Conservation (phyloP, 2,888 invertebrate species). For the Leptopterna dolabrata region DNA sequence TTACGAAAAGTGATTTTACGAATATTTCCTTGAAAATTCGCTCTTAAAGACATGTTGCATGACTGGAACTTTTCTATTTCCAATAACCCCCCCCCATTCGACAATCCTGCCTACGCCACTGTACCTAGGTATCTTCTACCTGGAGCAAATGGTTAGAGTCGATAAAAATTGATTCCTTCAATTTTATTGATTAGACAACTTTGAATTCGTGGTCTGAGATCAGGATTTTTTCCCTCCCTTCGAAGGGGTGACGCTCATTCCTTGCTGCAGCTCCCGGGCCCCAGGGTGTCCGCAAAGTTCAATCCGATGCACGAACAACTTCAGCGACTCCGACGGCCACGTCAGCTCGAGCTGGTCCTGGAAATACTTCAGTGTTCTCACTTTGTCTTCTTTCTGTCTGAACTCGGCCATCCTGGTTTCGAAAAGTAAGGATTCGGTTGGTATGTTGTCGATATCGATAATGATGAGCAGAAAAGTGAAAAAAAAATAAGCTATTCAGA, state of each 20-base stretch:
- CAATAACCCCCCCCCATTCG: too few species aligned
- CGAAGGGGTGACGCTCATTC: not conserved
- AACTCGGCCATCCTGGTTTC: constrained; percentile 36
- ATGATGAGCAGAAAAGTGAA: too few species aligned
- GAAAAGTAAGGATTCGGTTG: not conserved
- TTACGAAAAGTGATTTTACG: too few species aligned
- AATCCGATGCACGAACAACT: constrained; percentile 23
- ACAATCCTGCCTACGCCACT: too few species aligned
- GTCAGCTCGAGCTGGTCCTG: constrained; percentile 10
- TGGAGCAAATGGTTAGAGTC: too few species aligned
- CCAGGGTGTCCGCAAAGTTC: constrained; percentile 42
- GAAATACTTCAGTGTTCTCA: constrained; percentile 36
- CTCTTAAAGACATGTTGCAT: too few species aligned
- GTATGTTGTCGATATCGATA: not conserved
- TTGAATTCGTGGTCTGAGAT: too few species aligned
- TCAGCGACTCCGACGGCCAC: constrained; percentile 26
- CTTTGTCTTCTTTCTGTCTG: constrained; percentile 49
- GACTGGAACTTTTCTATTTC: too few species aligned
- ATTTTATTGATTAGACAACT: not conserved
- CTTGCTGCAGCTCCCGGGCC: constrained; percentile 37
- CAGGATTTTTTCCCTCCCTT: not conserved
- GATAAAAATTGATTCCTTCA: not conserved
- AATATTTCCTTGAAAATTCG: too few species aligned
- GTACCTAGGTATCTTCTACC: too few species aligned
- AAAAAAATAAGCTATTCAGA: too few species aligned